Evolutionary conservation across 1,140 invertebrate genomes (phyloP), one percentile per base, ranked within the genome.

Genomic region (Euborellia annulipes): DNA sequence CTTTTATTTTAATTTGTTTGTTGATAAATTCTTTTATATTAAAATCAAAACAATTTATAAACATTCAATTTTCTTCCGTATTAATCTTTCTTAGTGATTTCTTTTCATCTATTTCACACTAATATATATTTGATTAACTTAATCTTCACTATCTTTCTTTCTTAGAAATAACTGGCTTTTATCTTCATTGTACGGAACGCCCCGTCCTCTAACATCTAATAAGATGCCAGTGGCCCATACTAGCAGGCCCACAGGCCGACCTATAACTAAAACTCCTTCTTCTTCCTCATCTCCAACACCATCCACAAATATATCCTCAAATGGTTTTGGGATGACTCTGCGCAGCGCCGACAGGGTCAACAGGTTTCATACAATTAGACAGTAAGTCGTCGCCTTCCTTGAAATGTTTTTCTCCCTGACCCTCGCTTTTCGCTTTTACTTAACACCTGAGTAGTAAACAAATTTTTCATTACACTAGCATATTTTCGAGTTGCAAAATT

Each of bases 281-380:
- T 51, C 56, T 42, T 56, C 60, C 41, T 54, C 60, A 30, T 54
- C 61, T 38, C 52, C 58, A 23, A 58, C 56, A 50, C 58, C 58
- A 47, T 46, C 58, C 18, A 48, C 55, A 42, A 47, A 55, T 37
- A 54, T 60, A 48, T 54, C 56, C 3, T 53, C 59, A 41, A 50
- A 54, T 47, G 56, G 56, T 42, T 56, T 61, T 51, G 62, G 61
- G 50, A 64, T 65, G 62, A 62, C 61, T 20, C 55, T 66, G 42
- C 58, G 64, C 54, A 64, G 63, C 43, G 60, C 62, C 32, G 63
- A 65, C 50, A 58, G 63, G 52, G 56, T 63, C 53, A 59, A 50
- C 50, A 62, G 62, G 47, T 62, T 62, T 54, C 59, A 62, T 53
- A 58, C 60, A 52, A 52, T 63, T 47, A 64, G 60, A 49, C 61